Evolutionary conservation across 2,888 invertebrate genomes (phyloP).

Genomic region (Ochropacha duplaris): DNA sequence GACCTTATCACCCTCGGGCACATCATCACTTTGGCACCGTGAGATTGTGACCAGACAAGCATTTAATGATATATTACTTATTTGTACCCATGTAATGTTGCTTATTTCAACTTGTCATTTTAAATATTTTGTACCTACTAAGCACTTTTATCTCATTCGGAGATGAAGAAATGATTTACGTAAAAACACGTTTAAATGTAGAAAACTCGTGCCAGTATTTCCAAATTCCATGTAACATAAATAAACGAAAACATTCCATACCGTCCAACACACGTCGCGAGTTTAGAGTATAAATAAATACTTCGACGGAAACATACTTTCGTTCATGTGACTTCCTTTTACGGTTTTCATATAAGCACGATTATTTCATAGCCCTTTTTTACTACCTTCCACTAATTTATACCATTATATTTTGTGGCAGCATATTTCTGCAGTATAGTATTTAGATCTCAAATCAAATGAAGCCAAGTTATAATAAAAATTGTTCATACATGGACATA

Average conservation of each 20-base stretch:
- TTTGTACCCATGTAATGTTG: too few relatives aligned
- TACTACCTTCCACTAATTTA: background rate
- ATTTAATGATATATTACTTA: too few relatives aligned
- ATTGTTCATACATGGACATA: background rate
- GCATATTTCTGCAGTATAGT: too few relatives aligned
- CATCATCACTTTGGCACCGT: too few relatives aligned
- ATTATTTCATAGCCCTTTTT: background rate
- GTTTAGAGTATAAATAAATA: constrained; percentile 1
- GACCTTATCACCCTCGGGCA: too few relatives aligned
- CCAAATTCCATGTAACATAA: background rate
- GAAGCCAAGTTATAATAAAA: background rate
- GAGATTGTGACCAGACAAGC: too few relatives aligned
- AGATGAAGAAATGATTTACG: too few relatives aligned
- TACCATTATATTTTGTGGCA: background rate
- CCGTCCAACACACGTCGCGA: background rate
- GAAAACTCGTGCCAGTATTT: background rate
- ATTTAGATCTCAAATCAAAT: too few relatives aligned
- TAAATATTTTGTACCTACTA: too few relatives aligned
- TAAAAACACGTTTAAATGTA: background rate
- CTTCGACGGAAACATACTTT: background rate
- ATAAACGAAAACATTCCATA: background rate
- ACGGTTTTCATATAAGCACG: background rate
- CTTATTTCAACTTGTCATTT: too few relatives aligned
- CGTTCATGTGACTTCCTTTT: background rate
- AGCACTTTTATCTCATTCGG: too few relatives aligned